These are phyloP conservation scores for Sus cebifrons DNA, from an alignment of 2,797 vertebrate genomes.

Conservation along the genomic window DNA sequence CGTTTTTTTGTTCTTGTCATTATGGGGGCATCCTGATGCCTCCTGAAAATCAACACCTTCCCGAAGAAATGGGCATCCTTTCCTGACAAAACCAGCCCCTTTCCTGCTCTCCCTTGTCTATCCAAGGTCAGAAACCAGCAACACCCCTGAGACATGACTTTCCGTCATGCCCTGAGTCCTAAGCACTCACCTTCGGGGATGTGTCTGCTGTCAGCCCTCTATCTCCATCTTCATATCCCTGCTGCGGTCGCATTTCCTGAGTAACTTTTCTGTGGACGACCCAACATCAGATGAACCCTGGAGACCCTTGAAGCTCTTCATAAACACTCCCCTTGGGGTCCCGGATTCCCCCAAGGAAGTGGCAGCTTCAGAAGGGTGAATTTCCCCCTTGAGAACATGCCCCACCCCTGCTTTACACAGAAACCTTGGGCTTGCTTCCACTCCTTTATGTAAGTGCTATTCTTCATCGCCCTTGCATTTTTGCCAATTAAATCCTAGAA, in stretches of 20 bases:
- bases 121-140: neutral
- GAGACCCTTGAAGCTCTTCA: constrained; percentile 23
- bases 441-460: constrained; percentile 72
- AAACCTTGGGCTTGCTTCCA: neutral
- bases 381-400: neutral
- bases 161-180: neutral
- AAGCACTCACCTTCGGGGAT: neutral
- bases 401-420: neutral
- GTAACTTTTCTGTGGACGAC: neutral
- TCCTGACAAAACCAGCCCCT: neutral
- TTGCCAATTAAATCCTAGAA: constrained; percentile 83
- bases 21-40: neutral
- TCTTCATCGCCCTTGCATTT: constrained; percentile 77
- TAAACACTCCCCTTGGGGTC: constrained; percentile 13
- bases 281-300: neutral
- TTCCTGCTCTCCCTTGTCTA: rapidly evolving
- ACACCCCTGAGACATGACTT: rapidly evolving
- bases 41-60: neutral
- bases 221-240: neutral
- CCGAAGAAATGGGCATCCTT: neutral
- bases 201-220: neutral
- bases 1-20: neutral
- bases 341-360: neutral
- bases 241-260: constrained; percentile 10
- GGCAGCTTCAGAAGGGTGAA: constrained; percentile 38